Base-by-base conservation (phyloP, 2,797 vertebrate species). In the Crossoptilon crossoptilon region DNA sequence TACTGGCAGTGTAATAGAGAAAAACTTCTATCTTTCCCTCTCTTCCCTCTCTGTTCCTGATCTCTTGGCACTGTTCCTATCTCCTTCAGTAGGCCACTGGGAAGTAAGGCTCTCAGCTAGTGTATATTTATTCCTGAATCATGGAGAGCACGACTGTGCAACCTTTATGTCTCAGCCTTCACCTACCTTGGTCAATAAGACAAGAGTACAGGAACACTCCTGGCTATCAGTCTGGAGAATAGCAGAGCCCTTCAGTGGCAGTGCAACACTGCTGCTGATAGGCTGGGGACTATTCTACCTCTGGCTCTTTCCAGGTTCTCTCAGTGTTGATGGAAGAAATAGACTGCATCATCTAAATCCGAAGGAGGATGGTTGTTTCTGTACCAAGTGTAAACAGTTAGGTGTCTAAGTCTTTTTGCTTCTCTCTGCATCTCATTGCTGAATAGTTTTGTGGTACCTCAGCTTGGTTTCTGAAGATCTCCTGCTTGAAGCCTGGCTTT, bases 101-200 rank as follows among this genome's bases (percentile, higher is more conserved):
- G 41, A 88, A 27, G 41, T 27, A 41, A 66, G 27, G 7, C 29
- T 27, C 18, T 82, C 24, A 41, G 9, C 33, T 81, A 31, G 7
- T 69, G 22, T 44, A 11, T 84, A 9, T 33, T 91, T 66, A 53
- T 44, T 35, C 59, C 58, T 31, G 46, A 62, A 46, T 62, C 8
- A 9, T 13, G n/a, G 71, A 1, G 4, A 83, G 41, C 14, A 31
- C 0, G 1, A 19, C 22, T 86, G 22, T 41, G 21, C 15, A 41
- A 23, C 39, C 1, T 1, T 0, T 56, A 37, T 19, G 19, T 35
- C 53, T 89, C 69, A 68, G 39, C 11, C 10, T 75, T 75, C 1
- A 1, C 33, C 80, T 67, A 14, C 8, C 13, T 5, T 1, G 2
- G 29, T 46, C 22, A 63, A 14, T 27, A 75, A 37, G 7, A 46